These are phyloP conservation scores for Drosophila anomelani DNA, from an alignment of 2,888 invertebrate species.

Conservation along the genomic window DNA sequence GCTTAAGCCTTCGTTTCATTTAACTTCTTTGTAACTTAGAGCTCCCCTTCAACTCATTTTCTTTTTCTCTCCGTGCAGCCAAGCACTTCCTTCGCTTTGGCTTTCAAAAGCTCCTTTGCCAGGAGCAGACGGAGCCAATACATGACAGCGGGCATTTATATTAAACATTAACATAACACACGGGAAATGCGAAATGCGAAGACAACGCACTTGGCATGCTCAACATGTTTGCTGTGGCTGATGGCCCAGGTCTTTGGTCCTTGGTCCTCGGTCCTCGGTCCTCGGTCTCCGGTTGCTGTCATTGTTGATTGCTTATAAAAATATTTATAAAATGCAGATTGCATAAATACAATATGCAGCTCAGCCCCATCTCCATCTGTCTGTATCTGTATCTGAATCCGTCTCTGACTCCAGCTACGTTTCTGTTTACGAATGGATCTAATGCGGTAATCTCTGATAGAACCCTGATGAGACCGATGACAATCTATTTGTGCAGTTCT, in stretches of 20 bases:
- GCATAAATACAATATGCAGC: conserved; percentile 61
- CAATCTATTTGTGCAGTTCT: conserved; percentile 58
- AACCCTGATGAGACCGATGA: conserved; percentile 46
- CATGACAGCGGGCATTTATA: conserved; percentile 74
- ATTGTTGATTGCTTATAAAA: conserved; percentile 74
- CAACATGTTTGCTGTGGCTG: conserved; percentile 56
- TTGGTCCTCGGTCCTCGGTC: conserved; percentile 18
- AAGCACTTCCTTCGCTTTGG: conserved; percentile 31
- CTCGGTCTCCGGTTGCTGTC: conserved; percentile 37
- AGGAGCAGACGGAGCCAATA: conserved; percentile 58
- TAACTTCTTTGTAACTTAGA: neutral
- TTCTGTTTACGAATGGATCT: conserved; percentile 24
- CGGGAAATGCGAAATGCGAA: conserved; percentile 45
- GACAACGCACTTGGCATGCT: conserved; percentile 65
- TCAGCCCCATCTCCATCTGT: conserved; percentile 11
- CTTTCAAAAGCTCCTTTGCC: conserved; percentile 31
- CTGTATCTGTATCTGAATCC: conserved; percentile 15
- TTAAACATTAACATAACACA: conserved; percentile 70
- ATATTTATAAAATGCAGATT: conserved; percentile 80
- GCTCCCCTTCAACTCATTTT: neutral
- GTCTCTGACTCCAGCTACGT: neutral
- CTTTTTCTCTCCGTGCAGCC: conserved; percentile 34
- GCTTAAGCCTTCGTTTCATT: neutral
- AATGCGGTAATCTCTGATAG: conserved; percentile 51
- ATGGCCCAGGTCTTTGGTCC: conserved; percentile 10